These are phyloP conservation scores for Rhabdomys pumilio DNA, from an alignment of 2,797 vertebrate species.

Conservation along the genomic window DNA sequence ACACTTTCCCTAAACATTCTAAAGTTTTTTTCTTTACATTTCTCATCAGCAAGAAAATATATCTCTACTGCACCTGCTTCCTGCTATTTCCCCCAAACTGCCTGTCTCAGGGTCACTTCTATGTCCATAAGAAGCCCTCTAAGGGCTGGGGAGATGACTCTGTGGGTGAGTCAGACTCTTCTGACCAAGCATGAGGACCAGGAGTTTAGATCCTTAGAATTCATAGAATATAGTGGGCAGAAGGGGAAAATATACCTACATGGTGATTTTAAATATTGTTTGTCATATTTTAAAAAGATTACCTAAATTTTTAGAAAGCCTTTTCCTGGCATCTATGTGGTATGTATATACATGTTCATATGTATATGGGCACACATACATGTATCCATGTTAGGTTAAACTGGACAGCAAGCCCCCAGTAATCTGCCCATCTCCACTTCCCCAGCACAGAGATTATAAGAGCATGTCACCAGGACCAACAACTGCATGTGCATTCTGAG, in stretches of 20 bases:
- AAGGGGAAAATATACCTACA: not conserved
- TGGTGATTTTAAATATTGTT: constrained; percentile 23
- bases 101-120: not conserved
- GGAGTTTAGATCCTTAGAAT: not conserved
- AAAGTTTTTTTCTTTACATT: constrained; percentile 33
- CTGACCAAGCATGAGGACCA: not conserved
- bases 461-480: not conserved
- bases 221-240: not conserved
- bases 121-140: not conserved
- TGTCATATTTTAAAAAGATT: not conserved
- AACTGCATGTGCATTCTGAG: not conserved
- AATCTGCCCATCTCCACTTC: not conserved
- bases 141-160: not conserved
- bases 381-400: not conserved
- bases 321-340: not conserved
- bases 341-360: not conserved
- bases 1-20: not conserved
- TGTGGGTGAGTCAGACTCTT: not conserved
- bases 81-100: not conserved
- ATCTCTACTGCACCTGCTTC: not conserved
- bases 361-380: not conserved
- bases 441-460: not conserved
- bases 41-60: not conserved
- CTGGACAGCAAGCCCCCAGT: not conserved
- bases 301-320: not conserved